A percentile compares a stretch with the other conserved stretches of the same genome.
phyloP scores from a whole-genome alignment of 2,888 invertebrate species.

The Lithodes maja region DNA sequence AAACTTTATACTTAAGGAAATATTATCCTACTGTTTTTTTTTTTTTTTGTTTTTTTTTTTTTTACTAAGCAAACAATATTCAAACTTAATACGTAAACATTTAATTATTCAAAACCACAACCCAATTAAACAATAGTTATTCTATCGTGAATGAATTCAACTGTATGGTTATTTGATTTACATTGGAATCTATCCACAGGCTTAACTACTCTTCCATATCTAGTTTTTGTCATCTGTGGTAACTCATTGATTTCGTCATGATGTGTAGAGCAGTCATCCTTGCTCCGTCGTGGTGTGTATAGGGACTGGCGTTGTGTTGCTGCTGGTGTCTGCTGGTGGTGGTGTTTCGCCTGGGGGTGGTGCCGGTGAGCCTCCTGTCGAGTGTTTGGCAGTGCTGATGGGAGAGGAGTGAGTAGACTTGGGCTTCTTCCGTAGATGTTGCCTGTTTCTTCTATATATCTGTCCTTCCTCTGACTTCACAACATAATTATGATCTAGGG shows the following conservation, averaged over 20 bases:
- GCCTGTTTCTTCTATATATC: not conserved
- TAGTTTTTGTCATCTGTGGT: not conserved
- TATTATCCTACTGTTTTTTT: too few relatives aligned
- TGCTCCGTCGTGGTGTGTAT: not conserved
- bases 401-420: not conserved
- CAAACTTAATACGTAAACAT: too few relatives aligned
- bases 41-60: too few relatives aligned
- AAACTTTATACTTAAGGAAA: too few relatives aligned
- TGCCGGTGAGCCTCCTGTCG: not conserved
- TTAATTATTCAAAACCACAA: too few relatives aligned
- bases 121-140: too few relatives aligned
- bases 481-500: not conserved
- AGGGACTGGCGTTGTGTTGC: not conserved
- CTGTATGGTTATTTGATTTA: not conserved
- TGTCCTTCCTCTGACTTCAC: not conserved
- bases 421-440: not conserved
- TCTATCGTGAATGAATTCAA: too few relatives aligned
- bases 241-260: not conserved
- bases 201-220: not conserved
- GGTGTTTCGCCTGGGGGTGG: not conserved
- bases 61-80: too few relatives aligned
- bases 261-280: not conserved
- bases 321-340: not conserved
- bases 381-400: too few relatives aligned
- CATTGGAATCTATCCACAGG: not conserved